Evolutionary conservation across 2,113 vertebrate genomes (phyloP).

Genomic region (Ictidomys tridecemlineatus): DNA sequence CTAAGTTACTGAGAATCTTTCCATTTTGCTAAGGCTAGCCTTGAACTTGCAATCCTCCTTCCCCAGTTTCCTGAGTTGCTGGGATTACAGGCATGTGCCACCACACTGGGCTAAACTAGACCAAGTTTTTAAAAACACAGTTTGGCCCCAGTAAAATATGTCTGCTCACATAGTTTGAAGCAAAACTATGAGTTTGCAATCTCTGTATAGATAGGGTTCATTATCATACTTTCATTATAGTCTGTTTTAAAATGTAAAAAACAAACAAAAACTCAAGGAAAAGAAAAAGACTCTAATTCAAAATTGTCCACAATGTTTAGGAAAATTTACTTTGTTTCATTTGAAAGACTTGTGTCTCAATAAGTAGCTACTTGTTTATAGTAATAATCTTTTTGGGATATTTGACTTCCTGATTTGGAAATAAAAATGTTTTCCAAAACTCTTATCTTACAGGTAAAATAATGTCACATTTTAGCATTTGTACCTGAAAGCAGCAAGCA

Average conservation of each 20-base stretch:
- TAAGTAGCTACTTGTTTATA: neutral
- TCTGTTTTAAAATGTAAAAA: neutral
- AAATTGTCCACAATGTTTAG: neutral
- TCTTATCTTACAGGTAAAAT: constrained; percentile 68
- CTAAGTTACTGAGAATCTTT: neutral
- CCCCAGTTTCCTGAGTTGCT: neutral
- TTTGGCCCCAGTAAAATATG: neutral
- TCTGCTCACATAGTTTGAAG: neutral
- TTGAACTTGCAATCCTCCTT: neutral
- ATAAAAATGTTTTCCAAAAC: constrained; percentile 63
- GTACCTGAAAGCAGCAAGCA: constrained; percentile 56
- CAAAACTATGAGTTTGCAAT: constrained; percentile 1
- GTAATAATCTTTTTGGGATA: constrained; percentile 2
- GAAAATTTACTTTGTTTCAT: neutral
- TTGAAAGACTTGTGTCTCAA: neutral
- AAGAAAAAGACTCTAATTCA: neutral
- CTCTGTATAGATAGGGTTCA: neutral
- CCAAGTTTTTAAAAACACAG: neutral
- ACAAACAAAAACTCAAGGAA: too few species aligned
- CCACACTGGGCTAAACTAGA: neutral
- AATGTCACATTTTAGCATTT: constrained; percentile 55
- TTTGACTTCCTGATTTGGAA: constrained; percentile 49
- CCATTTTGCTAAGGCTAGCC: neutral
- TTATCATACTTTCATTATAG: neutral
- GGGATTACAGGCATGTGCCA: neutral